These are phyloP conservation scores for Gila orcuttii DNA, from an alignment of 2,113 vertebrate species.

Conservation along the genomic window DNA sequence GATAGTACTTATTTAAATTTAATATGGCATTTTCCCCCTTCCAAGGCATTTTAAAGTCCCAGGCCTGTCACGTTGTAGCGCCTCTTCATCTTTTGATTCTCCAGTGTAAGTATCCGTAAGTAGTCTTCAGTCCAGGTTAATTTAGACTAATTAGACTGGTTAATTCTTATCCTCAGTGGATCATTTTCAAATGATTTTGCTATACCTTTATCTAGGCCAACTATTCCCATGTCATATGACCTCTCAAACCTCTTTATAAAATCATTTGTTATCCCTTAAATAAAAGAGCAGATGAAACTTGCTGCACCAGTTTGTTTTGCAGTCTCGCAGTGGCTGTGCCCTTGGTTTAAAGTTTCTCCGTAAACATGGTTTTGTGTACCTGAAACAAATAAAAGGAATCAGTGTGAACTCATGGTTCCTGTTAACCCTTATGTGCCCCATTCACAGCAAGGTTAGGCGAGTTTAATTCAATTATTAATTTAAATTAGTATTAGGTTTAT, in stretches of 20 bases:
- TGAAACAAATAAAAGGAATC: neutral
- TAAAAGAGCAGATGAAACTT: slow-evolving; percentile 21
- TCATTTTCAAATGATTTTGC: slow-evolving; percentile 14
- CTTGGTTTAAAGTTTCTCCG: slow-evolving; percentile 31
- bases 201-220: neutral
- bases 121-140: neutral
- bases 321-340: neutral
- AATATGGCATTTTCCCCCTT: neutral
- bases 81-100: neutral
- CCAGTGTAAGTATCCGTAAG: neutral
- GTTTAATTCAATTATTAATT: neutral
- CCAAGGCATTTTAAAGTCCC: neutral
- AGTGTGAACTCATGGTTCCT: slow-evolving; percentile 1
- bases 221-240: neutral
- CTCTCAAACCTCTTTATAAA: slow-evolving; percentile 25
- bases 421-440: slow-evolving; percentile 14
- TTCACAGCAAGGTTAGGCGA: neutral
- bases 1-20: neutral
- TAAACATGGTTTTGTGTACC: slow-evolving; percentile 28
- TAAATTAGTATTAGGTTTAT: neutral
- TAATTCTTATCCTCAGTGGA: neutral
- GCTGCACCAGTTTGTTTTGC: slow-evolving; percentile 29
- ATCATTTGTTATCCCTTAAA: neutral
- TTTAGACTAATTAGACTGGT: neutral
- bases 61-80: neutral